phyloP scores from a whole-genome alignment of 2,113 vertebrate genomes.

The Erythrolamprus reginae region DNA sequence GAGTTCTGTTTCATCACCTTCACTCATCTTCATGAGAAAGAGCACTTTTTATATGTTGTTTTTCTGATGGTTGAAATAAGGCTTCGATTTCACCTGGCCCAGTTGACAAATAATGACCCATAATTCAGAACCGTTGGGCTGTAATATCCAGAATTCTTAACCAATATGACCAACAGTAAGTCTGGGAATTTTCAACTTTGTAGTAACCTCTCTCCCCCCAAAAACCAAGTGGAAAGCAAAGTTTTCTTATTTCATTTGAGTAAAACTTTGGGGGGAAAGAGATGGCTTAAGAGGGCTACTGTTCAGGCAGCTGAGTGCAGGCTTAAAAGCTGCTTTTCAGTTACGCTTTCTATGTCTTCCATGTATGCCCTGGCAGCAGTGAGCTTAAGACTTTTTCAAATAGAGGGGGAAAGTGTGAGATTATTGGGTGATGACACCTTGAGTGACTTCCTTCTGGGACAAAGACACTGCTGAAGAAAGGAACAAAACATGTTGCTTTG shows the following conservation, averaged over 20 bases:
- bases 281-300: not conserved
- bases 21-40: no score
- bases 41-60: no score
- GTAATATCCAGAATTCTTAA: not conserved
- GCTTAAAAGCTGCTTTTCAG: accelerated
- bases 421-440: not conserved
- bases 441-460: accelerated
- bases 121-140: not conserved
- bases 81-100: no score
- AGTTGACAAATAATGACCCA: no score
- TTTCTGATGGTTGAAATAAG: no score
- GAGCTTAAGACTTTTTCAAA: accelerated
- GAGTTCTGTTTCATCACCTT: no score
- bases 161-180: not conserved
- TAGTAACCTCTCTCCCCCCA: not conserved
- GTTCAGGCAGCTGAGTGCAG: not conserved
- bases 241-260: not conserved
- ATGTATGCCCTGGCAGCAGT: accelerated
- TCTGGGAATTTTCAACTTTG: not conserved
- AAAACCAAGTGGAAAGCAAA: not conserved
- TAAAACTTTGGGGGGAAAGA: not conserved
- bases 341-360: accelerated
- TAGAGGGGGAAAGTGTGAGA: accelerated
- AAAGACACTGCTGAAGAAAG: accelerated
- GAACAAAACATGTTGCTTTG: not conserved